Evolutionary conservation across 2,113 vertebrate genomes (phyloP).

Genomic region (Psophia crepitans): DNA sequence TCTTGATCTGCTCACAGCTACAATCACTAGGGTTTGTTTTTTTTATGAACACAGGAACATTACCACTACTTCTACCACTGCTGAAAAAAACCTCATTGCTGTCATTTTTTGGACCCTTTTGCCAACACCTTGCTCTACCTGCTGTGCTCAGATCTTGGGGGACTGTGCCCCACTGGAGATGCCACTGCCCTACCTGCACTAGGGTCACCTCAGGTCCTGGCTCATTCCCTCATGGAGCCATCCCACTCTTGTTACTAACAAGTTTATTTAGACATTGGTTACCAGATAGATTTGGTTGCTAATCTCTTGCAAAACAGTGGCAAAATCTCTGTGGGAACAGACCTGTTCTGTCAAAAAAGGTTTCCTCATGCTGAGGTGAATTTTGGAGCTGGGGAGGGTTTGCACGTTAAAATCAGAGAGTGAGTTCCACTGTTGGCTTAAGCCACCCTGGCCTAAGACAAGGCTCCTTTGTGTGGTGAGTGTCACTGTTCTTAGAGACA

Average conservation of each 20-base stretch:
- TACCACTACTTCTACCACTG: background rate
- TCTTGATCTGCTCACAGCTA: background rate
- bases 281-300: background rate
- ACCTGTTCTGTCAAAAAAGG: background rate
- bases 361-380: background rate
- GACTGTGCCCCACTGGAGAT: rapidly evolving
- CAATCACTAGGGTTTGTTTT: background rate
- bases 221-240: background rate
- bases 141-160: background rate
- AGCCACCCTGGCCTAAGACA: background rate
- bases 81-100: background rate
- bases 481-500: background rate
- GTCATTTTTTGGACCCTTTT: background rate
- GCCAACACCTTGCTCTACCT: background rate
- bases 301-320: background rate
- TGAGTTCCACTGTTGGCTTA: background rate
- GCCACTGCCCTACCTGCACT: background rate
- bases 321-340: background rate
- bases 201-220: background rate
- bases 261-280: background rate
- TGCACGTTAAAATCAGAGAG: background rate
- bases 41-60: background rate
- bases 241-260: background rate
- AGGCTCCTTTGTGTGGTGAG: background rate
- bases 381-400: background rate